Evolutionary conservation across 2,888 invertebrate genomes (phyloP).

Genomic region (Euplexia lucipara): DNA sequence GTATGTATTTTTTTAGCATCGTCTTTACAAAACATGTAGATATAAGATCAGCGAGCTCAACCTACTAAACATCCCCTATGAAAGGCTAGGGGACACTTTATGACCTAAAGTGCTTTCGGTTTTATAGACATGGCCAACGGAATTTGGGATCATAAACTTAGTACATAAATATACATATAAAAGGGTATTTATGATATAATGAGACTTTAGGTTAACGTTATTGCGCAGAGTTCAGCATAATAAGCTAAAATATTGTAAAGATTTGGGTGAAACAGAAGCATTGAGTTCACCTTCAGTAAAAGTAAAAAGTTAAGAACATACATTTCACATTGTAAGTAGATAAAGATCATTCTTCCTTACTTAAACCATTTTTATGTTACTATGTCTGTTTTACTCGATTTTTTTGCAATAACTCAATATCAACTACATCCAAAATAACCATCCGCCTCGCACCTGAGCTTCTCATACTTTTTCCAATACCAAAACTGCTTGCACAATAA

Average conservation of each 20-base stretch:
- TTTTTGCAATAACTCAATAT: not conserved
- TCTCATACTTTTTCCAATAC: constrained; percentile 48
- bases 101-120: constrained; percentile 55
- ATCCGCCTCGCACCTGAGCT: constrained; percentile 23
- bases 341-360: not conserved
- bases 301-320: too few species aligned
- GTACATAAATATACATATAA: constrained; percentile 49
- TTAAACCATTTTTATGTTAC: not conserved
- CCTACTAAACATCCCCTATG: constrained; percentile 50
- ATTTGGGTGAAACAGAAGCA: not conserved
- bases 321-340: too few species aligned
- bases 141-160: constrained; percentile 54
- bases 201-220: constrained; percentile 1
- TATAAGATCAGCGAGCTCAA: constrained; percentile 43
- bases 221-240: not conserved
- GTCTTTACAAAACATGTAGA: constrained; percentile 47
- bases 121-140: constrained; percentile 55
- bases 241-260: not conserved
- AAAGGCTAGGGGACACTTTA: constrained; percentile 60
- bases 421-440: constrained; percentile 15
- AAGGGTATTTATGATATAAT: constrained; percentile 32
- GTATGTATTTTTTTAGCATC: constrained; percentile 3
- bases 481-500: constrained; percentile 49
- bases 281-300: not conserved
- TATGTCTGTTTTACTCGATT: not conserved